A percentile compares a stretch with the other conserved stretches of the same genome.
Conservation (phyloP, 2,113 vertebrate species). For the Neomonachus schauinslandi region DNA sequence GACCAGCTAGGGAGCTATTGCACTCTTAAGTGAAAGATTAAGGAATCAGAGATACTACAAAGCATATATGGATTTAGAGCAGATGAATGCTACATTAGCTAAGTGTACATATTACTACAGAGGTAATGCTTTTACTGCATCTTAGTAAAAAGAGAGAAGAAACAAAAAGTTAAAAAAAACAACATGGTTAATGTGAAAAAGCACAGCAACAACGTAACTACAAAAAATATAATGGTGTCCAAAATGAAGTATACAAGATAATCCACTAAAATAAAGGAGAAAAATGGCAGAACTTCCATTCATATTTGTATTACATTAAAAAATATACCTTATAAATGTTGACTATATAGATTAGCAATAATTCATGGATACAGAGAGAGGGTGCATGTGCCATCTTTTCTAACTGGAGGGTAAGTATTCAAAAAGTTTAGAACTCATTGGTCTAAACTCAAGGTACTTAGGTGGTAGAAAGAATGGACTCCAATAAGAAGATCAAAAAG, state of each 20-base stretch:
- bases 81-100: not conserved
- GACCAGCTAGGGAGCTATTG: not conserved
- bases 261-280: not conserved
- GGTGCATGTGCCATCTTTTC: not conserved
- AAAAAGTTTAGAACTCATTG: not conserved
- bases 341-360: not conserved
- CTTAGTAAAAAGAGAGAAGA: not conserved
- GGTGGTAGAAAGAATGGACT: not conserved
- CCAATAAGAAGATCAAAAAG: not conserved
- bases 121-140: not conserved
- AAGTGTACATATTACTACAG: not conserved
- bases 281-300: not conserved
- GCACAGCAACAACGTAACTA: not conserved
- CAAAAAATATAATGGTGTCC: not conserved
- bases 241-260: conserved; percentile 39
- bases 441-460: not conserved
- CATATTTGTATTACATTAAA: not conserved
- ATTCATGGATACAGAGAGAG: not conserved
- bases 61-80: not conserved
- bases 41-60: not conserved
- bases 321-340: not conserved
- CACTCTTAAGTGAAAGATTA: not conserved
- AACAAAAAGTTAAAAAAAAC: not conserved
- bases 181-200: not conserved
- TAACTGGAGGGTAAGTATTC: not conserved